Evolutionary conservation across 2,888 invertebrate species (phyloP).

Genomic region (Pherbina coryleti): DNA sequence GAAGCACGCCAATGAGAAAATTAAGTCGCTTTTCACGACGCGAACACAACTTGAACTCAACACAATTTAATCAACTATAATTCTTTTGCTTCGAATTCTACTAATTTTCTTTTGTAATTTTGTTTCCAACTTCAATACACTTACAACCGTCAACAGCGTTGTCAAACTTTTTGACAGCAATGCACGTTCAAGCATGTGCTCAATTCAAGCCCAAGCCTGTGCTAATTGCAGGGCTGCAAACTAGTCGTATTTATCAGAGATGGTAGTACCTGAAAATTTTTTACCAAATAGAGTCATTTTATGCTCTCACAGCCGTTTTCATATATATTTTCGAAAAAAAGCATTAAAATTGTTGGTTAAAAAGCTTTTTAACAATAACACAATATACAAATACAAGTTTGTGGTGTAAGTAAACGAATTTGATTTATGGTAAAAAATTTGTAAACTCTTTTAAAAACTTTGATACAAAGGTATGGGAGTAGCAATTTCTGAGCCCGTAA

Average conservation of each 20-base stretch:
- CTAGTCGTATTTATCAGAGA: background rate
- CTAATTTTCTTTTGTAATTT: background rate
- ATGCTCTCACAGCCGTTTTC: too few species aligned
- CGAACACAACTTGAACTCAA: slow-evolving; percentile 15
- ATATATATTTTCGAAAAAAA: too few species aligned
- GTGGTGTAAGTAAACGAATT: too few species aligned
- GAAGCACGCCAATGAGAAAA: slow-evolving; percentile 11
- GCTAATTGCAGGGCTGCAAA: background rate
- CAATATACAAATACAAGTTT: too few species aligned
- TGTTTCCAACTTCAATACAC: background rate
- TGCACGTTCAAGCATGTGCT: background rate
- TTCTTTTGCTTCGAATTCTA: slow-evolving; percentile 13
- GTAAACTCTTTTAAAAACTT: too few species aligned
- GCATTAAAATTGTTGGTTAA: too few species aligned
- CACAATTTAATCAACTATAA: background rate
- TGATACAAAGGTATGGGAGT: too few species aligned
- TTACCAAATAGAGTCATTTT: too few species aligned
- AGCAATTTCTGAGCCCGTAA: too few species aligned
- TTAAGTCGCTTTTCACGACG: slow-evolving; percentile 21
- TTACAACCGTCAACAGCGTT: background rate
- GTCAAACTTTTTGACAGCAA: background rate
- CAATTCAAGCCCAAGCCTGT: background rate
- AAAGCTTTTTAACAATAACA: too few species aligned
- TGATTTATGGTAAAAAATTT: too few species aligned
- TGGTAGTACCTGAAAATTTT: background rate